phyloP scores from a whole-genome alignment of 2,113 vertebrate genomes.

The Egretta garzetta region DNA sequence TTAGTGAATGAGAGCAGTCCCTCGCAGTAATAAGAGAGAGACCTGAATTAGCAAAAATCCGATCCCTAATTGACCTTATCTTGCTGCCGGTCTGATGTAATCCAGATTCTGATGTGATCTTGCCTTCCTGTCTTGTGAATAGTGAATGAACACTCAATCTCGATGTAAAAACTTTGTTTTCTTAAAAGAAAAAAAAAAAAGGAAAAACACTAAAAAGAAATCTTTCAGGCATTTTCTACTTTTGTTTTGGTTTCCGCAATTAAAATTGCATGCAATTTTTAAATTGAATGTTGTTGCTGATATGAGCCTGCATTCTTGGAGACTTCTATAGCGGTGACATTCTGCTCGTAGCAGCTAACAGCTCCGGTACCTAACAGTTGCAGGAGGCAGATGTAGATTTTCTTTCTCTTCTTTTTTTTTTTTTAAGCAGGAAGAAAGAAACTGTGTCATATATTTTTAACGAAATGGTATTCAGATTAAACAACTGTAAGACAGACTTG shows the following conservation, averaged over 20 bases:
- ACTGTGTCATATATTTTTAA: neutral
- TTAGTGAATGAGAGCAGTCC: slow-evolving; percentile 23
- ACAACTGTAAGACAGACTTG: neutral
- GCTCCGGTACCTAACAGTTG: neutral
- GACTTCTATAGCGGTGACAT: neutral
- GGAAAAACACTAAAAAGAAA: neutral
- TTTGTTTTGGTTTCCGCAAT: neutral
- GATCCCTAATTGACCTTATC: slow-evolving; percentile 45
- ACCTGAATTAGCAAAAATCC: slow-evolving; percentile 51
- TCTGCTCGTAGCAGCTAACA: neutral
- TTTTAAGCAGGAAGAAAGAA: neutral
- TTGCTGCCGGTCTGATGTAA: slow-evolving; percentile 43
- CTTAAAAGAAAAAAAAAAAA: neutral
- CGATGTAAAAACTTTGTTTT: neutral
- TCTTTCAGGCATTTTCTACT: neutral
- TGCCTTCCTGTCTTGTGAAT: neutral
- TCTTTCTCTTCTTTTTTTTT: neutral
- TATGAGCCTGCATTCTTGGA: neutral
- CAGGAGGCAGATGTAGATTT: neutral
- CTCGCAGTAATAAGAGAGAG: slow-evolving; percentile 22
- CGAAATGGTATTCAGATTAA: neutral
- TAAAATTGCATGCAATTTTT: neutral
- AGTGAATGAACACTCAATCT: neutral
- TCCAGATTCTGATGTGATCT: neutral
- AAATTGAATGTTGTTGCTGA: neutral